Conservation (phyloP, 2,113 vertebrate species). For the Anas platyrhynchos region DNA sequence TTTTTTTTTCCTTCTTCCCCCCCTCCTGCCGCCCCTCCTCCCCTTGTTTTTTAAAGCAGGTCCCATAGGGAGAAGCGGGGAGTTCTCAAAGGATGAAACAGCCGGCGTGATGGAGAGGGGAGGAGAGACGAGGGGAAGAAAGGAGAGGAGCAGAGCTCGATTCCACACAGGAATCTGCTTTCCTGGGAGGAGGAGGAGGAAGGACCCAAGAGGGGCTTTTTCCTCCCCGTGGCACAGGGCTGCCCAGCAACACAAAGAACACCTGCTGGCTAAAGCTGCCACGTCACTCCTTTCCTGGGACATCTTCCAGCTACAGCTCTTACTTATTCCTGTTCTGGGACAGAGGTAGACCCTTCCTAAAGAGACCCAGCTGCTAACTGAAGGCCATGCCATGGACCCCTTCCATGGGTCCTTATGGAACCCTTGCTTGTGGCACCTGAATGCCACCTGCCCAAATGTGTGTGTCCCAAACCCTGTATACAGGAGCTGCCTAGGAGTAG, state of each 20-base stretch:
- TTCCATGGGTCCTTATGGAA: not conserved
- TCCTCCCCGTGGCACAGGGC: fast-evolving
- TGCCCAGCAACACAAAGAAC: not conserved
- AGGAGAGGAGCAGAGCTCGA: not conserved
- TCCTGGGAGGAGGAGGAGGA: not conserved
- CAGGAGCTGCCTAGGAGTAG: not conserved
- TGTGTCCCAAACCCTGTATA: fast-evolving
- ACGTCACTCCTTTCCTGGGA: no score
- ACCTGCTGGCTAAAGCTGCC: no score
- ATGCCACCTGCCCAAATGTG: not conserved
- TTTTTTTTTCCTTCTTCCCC: not conserved
- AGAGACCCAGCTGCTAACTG: fast-evolving
- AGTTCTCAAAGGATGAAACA: conserved; percentile 63
- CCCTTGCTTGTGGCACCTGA: not conserved
- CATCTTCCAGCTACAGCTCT: no score
- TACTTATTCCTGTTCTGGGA: not conserved
- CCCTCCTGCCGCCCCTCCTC: fast-evolving
- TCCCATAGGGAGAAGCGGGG: conserved; percentile 56
- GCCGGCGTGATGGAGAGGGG: not conserved
- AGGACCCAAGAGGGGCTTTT: fast-evolving
- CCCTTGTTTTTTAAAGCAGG: conserved; percentile 61
- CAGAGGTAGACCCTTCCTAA: not conserved
- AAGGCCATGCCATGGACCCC: not conserved
- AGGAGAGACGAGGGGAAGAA: not conserved
- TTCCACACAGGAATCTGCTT: not conserved